phyloP scores from a whole-genome alignment of 2,113 vertebrate species.

The Thermophis baileyi region DNA sequence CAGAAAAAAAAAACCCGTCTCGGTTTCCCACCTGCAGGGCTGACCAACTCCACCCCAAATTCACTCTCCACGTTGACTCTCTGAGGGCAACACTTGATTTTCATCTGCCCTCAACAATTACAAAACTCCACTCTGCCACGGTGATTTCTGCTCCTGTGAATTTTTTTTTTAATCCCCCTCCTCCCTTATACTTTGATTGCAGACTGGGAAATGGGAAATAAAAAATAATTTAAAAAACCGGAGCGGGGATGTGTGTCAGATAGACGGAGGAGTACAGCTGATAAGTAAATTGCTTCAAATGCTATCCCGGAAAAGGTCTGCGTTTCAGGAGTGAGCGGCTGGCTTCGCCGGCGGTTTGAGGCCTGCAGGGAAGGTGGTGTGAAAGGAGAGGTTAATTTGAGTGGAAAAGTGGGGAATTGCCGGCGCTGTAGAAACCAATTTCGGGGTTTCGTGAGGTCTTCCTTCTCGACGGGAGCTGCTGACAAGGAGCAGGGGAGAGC shows the following conservation, averaged over 20 bases:
- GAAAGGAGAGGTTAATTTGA: neutral
- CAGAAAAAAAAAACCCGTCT: neutral
- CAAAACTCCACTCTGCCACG: neutral
- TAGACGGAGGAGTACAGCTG: neutral
- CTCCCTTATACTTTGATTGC: constrained; percentile 34
- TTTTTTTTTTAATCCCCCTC: neutral
- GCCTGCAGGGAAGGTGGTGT: neutral
- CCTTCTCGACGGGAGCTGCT: neutral
- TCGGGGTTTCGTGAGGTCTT: neutral
- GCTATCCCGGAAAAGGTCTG: neutral
- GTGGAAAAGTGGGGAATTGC: neutral
- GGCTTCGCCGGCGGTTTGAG: accelerated
- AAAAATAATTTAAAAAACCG: neutral
- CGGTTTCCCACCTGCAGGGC: neutral
- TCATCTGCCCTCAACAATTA: constrained; percentile 22
- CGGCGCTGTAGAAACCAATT: neutral
- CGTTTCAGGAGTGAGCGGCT: neutral
- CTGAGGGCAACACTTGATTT: neutral
- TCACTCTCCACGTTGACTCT: neutral
- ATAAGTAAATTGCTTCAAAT: constrained; percentile 41
- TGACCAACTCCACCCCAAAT: neutral
- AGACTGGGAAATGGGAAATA: neutral
- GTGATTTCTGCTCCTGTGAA: constrained; percentile 26
- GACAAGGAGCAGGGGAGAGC: neutral
- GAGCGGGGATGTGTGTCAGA: constrained; percentile 23